A percentile compares a stretch with the other conserved stretches of the same genome.
Conservation (phyloP, 2,113 vertebrate genomes). For the Phalacrocorax carbo region DNA sequence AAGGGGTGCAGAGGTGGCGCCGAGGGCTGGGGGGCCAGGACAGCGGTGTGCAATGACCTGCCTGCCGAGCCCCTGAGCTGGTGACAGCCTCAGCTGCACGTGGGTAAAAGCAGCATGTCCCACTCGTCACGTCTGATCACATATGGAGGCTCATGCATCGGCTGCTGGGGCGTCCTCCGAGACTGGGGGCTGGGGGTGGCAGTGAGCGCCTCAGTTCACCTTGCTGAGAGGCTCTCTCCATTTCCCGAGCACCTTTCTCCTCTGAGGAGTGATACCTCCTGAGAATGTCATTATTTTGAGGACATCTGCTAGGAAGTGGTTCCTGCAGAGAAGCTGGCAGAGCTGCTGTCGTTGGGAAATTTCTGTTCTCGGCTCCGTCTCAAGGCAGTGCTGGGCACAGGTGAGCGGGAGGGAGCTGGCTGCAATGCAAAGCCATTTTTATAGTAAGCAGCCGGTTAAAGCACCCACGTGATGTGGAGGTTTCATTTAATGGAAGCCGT, state of each 20-base stretch:
- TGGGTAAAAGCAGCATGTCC: neutral
- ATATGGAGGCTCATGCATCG: rapidly evolving
- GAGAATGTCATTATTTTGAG: neutral
- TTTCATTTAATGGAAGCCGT: neutral
- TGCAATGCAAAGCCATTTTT: rapidly evolving
- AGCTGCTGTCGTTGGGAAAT: rapidly evolving
- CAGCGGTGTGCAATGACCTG: neutral
- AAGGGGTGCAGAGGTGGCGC: no score
- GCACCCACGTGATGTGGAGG: rapidly evolving
- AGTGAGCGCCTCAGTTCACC: neutral
- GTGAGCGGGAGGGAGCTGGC: neutral
- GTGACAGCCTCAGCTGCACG: neutral
- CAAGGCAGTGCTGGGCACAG: neutral
- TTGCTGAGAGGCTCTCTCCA: neutral
- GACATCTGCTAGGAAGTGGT: neutral
- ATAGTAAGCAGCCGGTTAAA: no score
- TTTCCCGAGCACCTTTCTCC: neutral
- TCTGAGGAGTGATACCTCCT: neutral
- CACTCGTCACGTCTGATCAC: neutral
- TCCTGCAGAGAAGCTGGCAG: neutral
- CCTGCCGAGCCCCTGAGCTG: neutral
- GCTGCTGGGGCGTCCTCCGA: neutral
- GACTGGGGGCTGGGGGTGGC: neutral
- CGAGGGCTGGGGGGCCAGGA: neutral
- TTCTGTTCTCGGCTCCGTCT: neutral